These are phyloP conservation scores for Nymphalis urticae DNA, from an alignment of 2,888 invertebrate genomes.

Conservation along the genomic window DNA sequence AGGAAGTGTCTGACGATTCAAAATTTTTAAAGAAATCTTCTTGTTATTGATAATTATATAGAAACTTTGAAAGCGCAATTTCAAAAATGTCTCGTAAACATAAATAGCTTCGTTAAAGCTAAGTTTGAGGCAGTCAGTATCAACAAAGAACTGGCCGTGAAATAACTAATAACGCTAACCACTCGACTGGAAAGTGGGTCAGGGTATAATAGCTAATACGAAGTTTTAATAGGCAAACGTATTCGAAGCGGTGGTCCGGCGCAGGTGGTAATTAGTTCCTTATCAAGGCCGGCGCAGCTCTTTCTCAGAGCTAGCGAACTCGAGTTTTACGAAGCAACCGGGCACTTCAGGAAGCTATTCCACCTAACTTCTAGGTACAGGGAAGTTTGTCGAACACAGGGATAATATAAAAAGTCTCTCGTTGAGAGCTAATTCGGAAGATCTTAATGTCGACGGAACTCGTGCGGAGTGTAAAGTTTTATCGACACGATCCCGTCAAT, in stretches of 20 bases:
- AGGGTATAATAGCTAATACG: conserved; percentile 30
- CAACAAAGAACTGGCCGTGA: conserved; percentile 2
- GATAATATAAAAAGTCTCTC: conserved; percentile 30
- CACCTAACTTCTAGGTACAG: conserved; percentile 23
- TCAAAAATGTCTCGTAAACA: not conserved
- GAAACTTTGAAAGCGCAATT: too few species aligned
- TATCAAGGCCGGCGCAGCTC: conserved; percentile 36
- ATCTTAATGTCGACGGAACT: conserved; percentile 31
- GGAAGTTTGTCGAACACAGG: conserved; percentile 22
- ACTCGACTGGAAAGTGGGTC: conserved; percentile 20
- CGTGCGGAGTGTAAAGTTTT: conserved; percentile 25
- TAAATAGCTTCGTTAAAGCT: not conserved
- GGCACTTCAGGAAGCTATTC: conserved; percentile 31
- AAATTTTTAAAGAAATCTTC: too few species aligned
- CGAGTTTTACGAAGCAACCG: conserved; percentile 30
- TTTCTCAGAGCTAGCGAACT: conserved; percentile 26
- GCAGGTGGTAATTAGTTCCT: conserved; percentile 36
- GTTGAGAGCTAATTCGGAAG: conserved; percentile 29
- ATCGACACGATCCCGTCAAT: conserved; percentile 24
- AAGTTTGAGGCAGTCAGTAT: not conserved
- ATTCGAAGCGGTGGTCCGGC: conserved; percentile 32
- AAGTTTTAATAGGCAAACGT: conserved; percentile 37
- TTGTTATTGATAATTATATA: too few species aligned
- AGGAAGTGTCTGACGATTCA: too few species aligned
- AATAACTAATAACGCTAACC: conserved; percentile 11